These are phyloP conservation scores for Engystomops pustulosus DNA, from an alignment of 2,113 vertebrate genomes.

Conservation along the genomic window DNA sequence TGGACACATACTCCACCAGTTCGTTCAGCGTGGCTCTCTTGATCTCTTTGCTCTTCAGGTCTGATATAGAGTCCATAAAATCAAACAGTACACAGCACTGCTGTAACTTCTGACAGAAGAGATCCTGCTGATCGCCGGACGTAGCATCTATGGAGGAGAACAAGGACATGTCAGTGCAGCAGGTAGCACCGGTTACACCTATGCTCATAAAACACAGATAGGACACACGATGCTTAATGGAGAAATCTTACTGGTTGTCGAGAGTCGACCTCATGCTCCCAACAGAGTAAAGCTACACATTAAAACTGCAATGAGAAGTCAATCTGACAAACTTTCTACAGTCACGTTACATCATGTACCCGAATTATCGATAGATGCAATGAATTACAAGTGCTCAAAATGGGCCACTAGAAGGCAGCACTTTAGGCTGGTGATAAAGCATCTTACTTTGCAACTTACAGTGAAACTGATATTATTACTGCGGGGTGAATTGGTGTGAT, in stretches of 20 bases:
- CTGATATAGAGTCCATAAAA: conserved; percentile 93
- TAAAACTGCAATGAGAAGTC: neutral
- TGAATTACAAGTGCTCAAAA: no score
- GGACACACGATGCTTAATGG: neutral
- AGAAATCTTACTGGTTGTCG: neutral
- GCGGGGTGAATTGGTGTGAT: no score
- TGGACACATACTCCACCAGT: conserved; percentile 96
- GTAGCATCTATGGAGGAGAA: conserved; percentile 81
- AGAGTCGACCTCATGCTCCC: neutral
- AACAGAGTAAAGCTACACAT: neutral
- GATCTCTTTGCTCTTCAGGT: conserved; percentile 97
- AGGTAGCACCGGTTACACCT: conserved; percentile 13
- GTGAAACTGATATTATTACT: no score
- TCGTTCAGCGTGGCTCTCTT: conserved; percentile 96
- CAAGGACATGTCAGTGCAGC: neutral
- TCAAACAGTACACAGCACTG: conserved; percentile 97
- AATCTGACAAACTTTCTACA: neutral
- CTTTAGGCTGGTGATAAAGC: no score
- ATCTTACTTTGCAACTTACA: no score
- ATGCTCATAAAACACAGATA: neutral
- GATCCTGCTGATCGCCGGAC: conserved; percentile 90
- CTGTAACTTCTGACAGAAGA: conserved; percentile 95
- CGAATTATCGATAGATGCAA: no score
- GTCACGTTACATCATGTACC: no score
- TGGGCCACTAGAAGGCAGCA: no score